Evolutionary conservation across 2,888 invertebrate species (phyloP).

Genomic region (Gymnoscelis rufifasciata): DNA sequence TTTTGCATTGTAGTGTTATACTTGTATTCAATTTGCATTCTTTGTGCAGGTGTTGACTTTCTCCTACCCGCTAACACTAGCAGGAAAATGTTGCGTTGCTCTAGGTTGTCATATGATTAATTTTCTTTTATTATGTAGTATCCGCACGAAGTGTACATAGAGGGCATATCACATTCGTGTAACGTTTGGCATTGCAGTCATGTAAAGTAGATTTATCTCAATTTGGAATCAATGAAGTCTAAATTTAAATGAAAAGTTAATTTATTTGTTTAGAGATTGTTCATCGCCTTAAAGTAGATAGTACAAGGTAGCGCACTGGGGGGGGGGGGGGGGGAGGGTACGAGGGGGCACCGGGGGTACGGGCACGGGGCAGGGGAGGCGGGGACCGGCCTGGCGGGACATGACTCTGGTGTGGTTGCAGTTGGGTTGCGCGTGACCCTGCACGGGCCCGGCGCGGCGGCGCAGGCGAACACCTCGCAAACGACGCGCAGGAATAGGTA

Average conservation of each 20-base stretch:
- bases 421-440: slow-evolving; percentile 94
- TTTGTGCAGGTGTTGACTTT: slow-evolving; percentile 78
- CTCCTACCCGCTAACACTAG: slow-evolving; percentile 76
- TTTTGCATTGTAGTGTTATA: slow-evolving; percentile 75
- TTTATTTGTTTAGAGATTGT: slow-evolving; percentile 63
- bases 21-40: slow-evolving; percentile 72
- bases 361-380: slow-evolving; percentile 17
- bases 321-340: slow-evolving; percentile 15
- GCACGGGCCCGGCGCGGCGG: slow-evolving; percentile 87
- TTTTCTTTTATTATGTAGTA: slow-evolving; percentile 39
- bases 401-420: slow-evolving; percentile 83
- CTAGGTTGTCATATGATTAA: slow-evolving; percentile 55
- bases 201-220: slow-evolving; percentile 13
- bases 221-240: slow-evolving; percentile 29
- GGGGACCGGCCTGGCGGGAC: slow-evolving; percentile 9
- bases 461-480: slow-evolving; percentile 77
- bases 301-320: slow-evolving; percentile 64
- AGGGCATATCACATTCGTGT: slow-evolving; percentile 60
- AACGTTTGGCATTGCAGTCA: slow-evolving; percentile 53
- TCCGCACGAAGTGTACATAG: slow-evolving; percentile 62
- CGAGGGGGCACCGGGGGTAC: slow-evolving; percentile 16
- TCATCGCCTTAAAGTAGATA: slow-evolving; percentile 62
- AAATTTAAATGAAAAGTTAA: slow-evolving; percentile 51
- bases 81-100: slow-evolving; percentile 79
- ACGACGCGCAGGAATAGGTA: slow-evolving; percentile 79